Percentiles rank a stretch among this genome's conserved stretches.
Conservation (phyloP, 2,797 vertebrate species). For the Liasis olivaceus region DNA sequence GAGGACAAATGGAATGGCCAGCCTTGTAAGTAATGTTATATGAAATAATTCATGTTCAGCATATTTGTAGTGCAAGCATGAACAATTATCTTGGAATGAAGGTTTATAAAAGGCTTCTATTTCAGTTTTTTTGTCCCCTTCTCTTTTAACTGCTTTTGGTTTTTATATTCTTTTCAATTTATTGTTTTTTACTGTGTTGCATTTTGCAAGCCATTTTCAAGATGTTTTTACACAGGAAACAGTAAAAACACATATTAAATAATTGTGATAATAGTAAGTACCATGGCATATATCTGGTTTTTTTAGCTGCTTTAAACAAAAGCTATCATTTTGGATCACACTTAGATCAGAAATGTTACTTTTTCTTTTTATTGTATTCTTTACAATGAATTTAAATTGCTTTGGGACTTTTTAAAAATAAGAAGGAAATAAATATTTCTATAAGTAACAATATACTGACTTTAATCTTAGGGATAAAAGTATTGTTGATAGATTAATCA, state of each 20-base stretch:
- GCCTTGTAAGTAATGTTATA: background rate
- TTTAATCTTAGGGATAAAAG: background rate
- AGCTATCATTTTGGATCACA: background rate
- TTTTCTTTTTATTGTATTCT: background rate
- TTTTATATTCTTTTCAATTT: background rate
- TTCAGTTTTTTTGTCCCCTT: background rate
- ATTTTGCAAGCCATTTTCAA: background rate
- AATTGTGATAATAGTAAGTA: background rate
- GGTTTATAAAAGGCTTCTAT: background rate
- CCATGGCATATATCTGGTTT: too few relatives aligned
- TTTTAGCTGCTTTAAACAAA: background rate
- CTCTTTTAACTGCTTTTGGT: background rate
- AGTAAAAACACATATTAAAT: background rate
- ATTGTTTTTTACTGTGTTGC: background rate
- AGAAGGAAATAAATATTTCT: background rate
- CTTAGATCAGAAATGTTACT: background rate
- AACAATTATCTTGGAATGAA: background rate
- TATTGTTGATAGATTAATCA: background rate
- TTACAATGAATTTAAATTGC: background rate
- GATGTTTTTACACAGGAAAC: background rate
- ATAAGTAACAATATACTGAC: background rate
- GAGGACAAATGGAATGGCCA: background rate
- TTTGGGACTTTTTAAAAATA: background rate
- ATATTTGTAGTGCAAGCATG: background rate
- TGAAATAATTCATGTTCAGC: background rate